These are phyloP conservation scores for Trachemys scripta DNA, from an alignment of 2,113 vertebrate species.

Conservation along the genomic window DNA sequence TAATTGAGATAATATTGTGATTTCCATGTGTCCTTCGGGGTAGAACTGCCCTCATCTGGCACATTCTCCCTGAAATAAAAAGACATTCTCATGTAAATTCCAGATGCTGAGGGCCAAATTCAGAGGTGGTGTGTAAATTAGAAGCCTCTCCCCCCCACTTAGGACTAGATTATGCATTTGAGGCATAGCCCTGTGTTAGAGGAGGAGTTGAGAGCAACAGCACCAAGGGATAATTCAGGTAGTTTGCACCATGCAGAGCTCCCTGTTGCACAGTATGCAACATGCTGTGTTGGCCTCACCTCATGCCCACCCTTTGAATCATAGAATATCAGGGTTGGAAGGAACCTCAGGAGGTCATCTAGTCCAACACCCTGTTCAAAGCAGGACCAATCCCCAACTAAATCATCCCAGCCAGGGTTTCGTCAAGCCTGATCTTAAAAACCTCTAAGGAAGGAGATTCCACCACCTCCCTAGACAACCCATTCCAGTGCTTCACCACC, in stretches of 20 bases:
- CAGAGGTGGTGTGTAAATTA: not conserved
- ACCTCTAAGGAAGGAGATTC: too few relatives aligned
- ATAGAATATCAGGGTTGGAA: too few relatives aligned
- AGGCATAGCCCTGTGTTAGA: not conserved
- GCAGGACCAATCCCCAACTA: too few relatives aligned
- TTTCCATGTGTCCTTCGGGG: not conserved
- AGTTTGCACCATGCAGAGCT: not conserved
- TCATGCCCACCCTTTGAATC: not conserved
- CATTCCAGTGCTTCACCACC: too few relatives aligned
- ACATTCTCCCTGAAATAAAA: not conserved
- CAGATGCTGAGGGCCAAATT: not conserved
- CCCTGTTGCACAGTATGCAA: not conserved
- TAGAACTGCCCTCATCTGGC: not conserved
- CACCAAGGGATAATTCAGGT: not conserved
- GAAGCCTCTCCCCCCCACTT: not conserved
- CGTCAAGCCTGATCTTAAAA: too few relatives aligned
- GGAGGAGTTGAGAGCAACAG: not conserved
- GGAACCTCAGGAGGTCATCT: too few relatives aligned
- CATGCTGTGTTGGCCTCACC: not conserved
- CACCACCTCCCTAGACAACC: too few relatives aligned
- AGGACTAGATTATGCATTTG: not conserved
- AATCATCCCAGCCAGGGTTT: too few relatives aligned
- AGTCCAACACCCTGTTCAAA: too few relatives aligned
- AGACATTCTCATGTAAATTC: accelerated
- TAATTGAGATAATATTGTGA: conserved; percentile 60